Base-by-base conservation (phyloP, 2,888 invertebrate species). In the Luffia ferchaultella region DNA sequence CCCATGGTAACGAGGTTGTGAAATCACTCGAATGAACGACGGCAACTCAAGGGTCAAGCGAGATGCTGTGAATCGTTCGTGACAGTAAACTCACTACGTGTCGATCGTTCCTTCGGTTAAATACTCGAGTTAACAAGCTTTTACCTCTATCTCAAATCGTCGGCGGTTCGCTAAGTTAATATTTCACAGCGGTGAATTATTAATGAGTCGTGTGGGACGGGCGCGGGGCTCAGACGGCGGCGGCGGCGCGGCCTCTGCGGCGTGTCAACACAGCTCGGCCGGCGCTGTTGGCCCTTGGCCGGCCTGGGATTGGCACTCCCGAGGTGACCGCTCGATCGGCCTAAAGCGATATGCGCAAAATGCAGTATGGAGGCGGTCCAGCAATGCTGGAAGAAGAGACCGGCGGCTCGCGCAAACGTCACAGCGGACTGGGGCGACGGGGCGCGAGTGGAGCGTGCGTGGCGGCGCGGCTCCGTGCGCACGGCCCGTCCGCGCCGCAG, bases 1-100 rank as follows among this genome's bases (percentile, higher is more conserved):
- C 91, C 91, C 91, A 91, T 91, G 75, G 83, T 85, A 79, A 78
- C 68, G 72, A 70, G 75, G 67, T 73, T 65, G 75, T 75, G 73
- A 74, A 68, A 74, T 76, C 82, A 79, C 82, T 80, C 71, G 67
- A 73, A 77, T 77, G 72, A 70, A 69, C 70, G 75, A 78, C 73
- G 77, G 72, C 63, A 75, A 73, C 69, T 73, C 71, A 67, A 67
- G 74, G 68, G 74, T 73, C 68, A 79, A 79, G 76, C 69, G 73
- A 48, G 72, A 75, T 74, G 76, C 70, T 76, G 70, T 75, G 76
- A 77, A 67, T 69, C 62, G 54, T 61, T 68, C 77, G 75, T 76
- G 76, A 75, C 71, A 74, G 77, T 74, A 73, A 74, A 73, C 52
- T 73, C 72, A 70, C 76, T 77, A 80, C 69, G 66, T 46, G 46